Base-by-base conservation (phyloP, 2,888 invertebrate genomes). In the Torymus texanus region DNA sequence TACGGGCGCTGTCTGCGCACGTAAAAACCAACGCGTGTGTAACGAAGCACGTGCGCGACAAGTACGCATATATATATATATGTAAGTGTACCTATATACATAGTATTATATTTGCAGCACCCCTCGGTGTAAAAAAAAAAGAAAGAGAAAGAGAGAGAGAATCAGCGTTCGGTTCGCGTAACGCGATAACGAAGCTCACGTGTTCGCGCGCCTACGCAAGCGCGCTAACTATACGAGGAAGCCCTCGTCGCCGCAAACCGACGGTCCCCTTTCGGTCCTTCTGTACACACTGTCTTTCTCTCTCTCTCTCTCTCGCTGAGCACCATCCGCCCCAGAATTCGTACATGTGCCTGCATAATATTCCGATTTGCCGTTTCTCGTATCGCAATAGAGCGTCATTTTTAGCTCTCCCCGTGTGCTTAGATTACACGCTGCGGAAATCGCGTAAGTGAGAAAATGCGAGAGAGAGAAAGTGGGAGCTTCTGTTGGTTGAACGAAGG, bases 311-410 rank as follows among this genome's bases (percentile, higher is more conserved):
- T 29, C 41, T 5, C 29, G 51, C 3, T 3, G n/a, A n/a, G 55
- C 53, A 12, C 67, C 53, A 12, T 66, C 41, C 13, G 65, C 63
- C 63, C 63, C 51, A 62, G 79, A 80, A 82, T 75, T 76, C 78
- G 74, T 76, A 76, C 80, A 71, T 79, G 82, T 67, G 80, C 74
- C 51, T 21, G 80, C 77, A 77, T 82, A 81, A 79, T 79, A 71
- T 82, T 75, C 4, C 78, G 53, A 75, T 78, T 58, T 59, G 50
- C 50, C n/a, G 67, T 2, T n/a, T 21, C 72, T 12, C 72, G 2
- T 11, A 5, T 10, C 67, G 14, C 74, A 21, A 21, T 5, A 14
- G 29, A 41, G 12, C n/a, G n/a, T 21, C n/a, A 18, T 5, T 21
- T n/a, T 11, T 29, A 29, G 10, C 18, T 11, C 12, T 21, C 21